These are phyloP conservation scores for Pantherophis alleghaniensis DNA, from an alignment of 2,797 vertebrate genomes.

Conservation along the genomic window DNA sequence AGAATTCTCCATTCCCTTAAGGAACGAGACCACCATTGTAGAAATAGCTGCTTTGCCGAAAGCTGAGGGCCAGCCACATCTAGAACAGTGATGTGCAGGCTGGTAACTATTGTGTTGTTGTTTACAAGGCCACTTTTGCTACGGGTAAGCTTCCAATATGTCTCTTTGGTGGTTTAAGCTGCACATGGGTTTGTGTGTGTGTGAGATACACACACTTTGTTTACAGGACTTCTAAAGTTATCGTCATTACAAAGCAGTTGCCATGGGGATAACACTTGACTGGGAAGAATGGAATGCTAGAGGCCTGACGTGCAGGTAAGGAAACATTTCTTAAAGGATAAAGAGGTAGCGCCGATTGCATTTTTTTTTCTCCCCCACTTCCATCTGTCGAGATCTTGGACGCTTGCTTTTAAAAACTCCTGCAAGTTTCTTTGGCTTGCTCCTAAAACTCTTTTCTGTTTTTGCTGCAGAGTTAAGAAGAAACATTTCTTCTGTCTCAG, in stretches of 20 bases:
- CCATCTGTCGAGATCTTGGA: neutral
- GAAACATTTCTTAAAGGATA: neutral
- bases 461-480: neutral
- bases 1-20: neutral
- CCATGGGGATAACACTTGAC: neutral
- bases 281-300: neutral
- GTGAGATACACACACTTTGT: neutral
- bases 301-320: neutral
- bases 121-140: neutral
- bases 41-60: neutral
- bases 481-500: neutral
- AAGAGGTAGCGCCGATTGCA: neutral
- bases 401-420: neutral
- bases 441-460: neutral
- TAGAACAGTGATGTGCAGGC: neutral
- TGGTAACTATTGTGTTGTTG: neutral
- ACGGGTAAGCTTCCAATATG: neutral
- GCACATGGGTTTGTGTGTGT: too few species aligned
- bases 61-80: neutral
- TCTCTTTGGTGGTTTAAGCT: neutral
- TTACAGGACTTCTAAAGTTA: neutral
- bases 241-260: neutral
- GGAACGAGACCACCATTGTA: neutral
- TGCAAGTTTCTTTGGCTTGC: neutral
- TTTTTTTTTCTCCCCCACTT: neutral